Base-by-base conservation (phyloP, 2,797 vertebrate genomes). In the Podargus strigoides region DNA sequence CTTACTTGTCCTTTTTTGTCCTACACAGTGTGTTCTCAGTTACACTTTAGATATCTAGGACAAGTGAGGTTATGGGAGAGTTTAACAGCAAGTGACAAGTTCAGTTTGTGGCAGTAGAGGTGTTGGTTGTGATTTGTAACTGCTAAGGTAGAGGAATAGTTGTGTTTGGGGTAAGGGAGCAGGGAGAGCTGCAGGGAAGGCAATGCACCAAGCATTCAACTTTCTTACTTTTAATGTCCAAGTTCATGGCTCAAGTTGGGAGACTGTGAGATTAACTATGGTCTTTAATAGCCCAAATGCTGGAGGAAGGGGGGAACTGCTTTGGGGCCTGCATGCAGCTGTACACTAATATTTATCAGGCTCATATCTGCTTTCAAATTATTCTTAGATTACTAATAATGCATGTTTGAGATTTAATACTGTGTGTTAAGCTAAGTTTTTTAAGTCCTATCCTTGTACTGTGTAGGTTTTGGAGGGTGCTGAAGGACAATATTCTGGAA, bases 401-500 rank as follows among this genome's bases (percentile, higher is more conserved):
- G 80, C 80, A 89, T 85, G 58, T 49, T 70, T 90, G 74, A 79
- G 34, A 56, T 27, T 28, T 70, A 56, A 32, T 89, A 20, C 9
- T 64, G 28, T 34, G 3, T 75, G 20, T 69, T 81, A 70, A 78
- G 15, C 9, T 21, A 22, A 77, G 34, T 42, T 36, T 46, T 89
- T 46, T 39, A 63, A 89, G 68, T 67, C 20, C 27, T 67, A 10
- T 87, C 44, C 18, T 89, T 73, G 10, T 26, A 22, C 41, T 32
- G 1, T 55, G 12, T 96, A 99, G 99, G 99, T 99, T 76, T 97
- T 99, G 81, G 99, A 99, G 32, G 98, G 99, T 77, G 97, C 98
- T 41, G 99, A 99, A 87, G 98, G 98, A 96, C 99, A 99, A 86
- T 99, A 98, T 96, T 98, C 98, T 23, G 99, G 98, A 84, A 98